phyloP scores from a whole-genome alignment of 64 coral and sea anemone species.

The Hydrozoanthus tunicans region DNA sequence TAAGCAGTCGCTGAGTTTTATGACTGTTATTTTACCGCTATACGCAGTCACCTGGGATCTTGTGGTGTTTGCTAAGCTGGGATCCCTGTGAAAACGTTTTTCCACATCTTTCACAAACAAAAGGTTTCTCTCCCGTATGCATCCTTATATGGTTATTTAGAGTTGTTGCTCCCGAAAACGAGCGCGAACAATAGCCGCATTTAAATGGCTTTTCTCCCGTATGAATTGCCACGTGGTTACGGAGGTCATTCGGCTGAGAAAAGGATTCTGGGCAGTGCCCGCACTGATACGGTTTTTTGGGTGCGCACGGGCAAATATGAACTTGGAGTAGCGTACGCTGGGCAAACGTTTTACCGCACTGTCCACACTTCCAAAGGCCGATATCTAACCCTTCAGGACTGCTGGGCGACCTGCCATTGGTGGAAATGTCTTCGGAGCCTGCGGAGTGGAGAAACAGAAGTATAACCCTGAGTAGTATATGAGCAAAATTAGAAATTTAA shows the following conservation, averaged over 20 bases:
- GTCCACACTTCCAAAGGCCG: conserved; percentile 52
- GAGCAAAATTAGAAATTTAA: neutral
- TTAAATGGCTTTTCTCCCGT: conserved; percentile 52
- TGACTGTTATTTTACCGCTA: neutral
- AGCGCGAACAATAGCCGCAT: conserved; percentile 50
- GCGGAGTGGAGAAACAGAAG: neutral
- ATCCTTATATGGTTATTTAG: conserved; percentile 62
- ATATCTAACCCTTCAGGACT: conserved; percentile 51
- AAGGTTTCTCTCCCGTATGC: conserved; percentile 51
- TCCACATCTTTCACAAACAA: conserved; percentile 47
- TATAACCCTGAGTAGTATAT: neutral
- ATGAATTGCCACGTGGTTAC: conserved; percentile 51
- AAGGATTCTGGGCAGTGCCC: conserved; percentile 50
- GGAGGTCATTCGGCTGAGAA: conserved; percentile 50
- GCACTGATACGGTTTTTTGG: conserved; percentile 49
- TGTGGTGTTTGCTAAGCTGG: conserved; percentile 60
- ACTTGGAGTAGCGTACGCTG: conserved; percentile 42
- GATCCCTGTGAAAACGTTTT: conserved; percentile 58
- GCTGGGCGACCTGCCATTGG: neutral
- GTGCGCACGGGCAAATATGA: conserved; percentile 47
- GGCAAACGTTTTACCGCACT: conserved; percentile 48
- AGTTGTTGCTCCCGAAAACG: conserved; percentile 53
- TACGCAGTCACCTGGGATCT: conserved; percentile 53
- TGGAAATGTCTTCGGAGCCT: conserved; percentile 9
- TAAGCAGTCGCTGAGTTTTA: neutral